Percentiles rank a stretch among this genome's conserved stretches.
Conservation (phyloP, 1,140 invertebrate genomes). For the Conus ventricosus region DNA sequence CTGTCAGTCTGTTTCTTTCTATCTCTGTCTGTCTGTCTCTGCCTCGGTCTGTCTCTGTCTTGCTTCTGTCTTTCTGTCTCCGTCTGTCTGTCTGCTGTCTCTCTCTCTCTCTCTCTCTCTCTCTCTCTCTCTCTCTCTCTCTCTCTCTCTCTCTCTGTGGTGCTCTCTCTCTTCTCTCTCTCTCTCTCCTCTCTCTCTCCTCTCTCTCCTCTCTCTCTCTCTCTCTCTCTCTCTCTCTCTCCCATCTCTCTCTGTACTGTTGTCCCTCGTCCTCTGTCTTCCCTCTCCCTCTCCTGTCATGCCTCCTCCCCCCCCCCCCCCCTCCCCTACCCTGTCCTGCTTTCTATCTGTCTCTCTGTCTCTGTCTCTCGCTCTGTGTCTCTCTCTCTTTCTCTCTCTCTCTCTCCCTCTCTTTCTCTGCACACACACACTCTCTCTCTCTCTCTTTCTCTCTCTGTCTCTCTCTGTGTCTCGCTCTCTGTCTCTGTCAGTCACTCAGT, state of each 20-base stretch:
- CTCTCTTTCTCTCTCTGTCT: background rate
- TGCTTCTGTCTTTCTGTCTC: too few relatives aligned
- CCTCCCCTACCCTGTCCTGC: background rate
- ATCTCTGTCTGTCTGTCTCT: too few relatives aligned
- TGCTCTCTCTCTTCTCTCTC: too few relatives aligned
- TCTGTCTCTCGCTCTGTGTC: background rate
- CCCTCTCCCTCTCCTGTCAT: background rate
- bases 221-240: background rate
- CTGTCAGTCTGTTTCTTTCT: too few relatives aligned
- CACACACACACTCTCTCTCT: too few relatives aligned
- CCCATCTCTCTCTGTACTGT: background rate
- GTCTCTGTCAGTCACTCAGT: background rate
- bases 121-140: background rate
- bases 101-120: background rate
- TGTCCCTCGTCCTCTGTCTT: background rate
- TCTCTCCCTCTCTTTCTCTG: constrained; percentile 7
- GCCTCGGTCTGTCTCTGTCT: too few relatives aligned
- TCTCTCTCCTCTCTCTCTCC: too few relatives aligned
- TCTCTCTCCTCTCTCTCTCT: too few relatives aligned
- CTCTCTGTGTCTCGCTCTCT: too few relatives aligned
- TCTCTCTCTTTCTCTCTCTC: too few relatives aligned
- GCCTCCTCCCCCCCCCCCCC: background rate
- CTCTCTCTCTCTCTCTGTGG: too few relatives aligned
- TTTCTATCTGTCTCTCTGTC: constrained; percentile 1
- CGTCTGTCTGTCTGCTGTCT: too few relatives aligned